Base-by-base conservation (phyloP, 2,888 invertebrate species). In the Hypena proboscidalis region DNA sequence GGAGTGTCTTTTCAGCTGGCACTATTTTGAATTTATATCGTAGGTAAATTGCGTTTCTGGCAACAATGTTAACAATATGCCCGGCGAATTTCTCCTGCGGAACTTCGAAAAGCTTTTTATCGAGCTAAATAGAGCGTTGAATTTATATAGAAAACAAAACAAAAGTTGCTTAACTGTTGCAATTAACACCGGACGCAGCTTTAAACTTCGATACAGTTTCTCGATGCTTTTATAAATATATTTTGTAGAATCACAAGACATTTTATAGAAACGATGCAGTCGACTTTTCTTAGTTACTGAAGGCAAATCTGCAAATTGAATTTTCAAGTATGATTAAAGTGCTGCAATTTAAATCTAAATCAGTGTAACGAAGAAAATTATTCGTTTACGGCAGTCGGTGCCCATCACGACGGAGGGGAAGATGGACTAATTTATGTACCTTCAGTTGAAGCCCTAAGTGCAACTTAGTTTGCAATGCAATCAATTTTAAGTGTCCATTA, bases 131-230 rank as follows among this genome's bases (percentile, higher is more conserved):
- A 49, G 42, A 50, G 50, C 48, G 38, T 34, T 39, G 39, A 50
- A 44, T 59, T 60, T 59, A 55, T 56, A 42, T 46, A 46, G 44
- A 60, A 58, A 58, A 65, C 58, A 59, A 66, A n/a, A 59, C 63
- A 45, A 59, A 66, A 69, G 57, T 65, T 58, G 32, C 50, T 61
- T 69, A 58, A 64, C 62, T 61, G 58, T 60, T 64, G 64, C 65
- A 69, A 73, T 75, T 70, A 74, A 68, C 62, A 70, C 61, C 45
- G 56, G 58, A 58, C 59, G 61, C 53, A 58, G 63, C 53, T 58
- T 42, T 35, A 50, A 69, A 60, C 54, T 49, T 33, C 17, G 32
- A 51, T 50, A 37, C 48, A 49, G 50, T 43, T 49, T 50, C 48
- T 57, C 52, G 51, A 54, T 65, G 46, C 39, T 34, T 48, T 50